Evolutionary conservation across 2,797 vertebrate genomes (phyloP).

Genomic region (Zonotrichia albicollis): DNA sequence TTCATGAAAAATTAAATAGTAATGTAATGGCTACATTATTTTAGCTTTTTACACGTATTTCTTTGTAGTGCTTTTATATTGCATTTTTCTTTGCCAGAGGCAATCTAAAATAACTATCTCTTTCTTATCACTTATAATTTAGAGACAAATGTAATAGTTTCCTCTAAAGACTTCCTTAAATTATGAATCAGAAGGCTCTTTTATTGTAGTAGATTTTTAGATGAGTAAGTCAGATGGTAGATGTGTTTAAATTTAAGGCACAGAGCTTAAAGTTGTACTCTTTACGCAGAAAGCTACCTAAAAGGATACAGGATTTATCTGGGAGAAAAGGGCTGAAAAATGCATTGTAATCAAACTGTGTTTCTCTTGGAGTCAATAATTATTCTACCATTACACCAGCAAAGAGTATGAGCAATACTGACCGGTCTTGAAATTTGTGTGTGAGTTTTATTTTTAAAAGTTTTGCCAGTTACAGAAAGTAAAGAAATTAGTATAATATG

Average conservation of each 20-base stretch:
- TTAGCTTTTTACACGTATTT: background rate
- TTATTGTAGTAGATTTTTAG: background rate
- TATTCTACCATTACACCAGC: background rate
- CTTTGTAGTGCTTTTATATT: background rate
- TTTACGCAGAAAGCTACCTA: background rate
- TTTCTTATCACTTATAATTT: background rate
- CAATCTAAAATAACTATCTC: background rate
- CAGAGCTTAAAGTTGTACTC: background rate
- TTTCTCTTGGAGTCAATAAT: background rate
- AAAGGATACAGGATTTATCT: background rate
- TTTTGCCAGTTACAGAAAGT: background rate
- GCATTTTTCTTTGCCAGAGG: background rate
- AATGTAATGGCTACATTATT: background rate
- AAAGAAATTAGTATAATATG: background rate
- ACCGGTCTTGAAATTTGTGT: background rate
- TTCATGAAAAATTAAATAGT: background rate
- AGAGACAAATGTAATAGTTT: background rate
- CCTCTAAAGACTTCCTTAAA: background rate
- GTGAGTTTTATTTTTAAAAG: background rate
- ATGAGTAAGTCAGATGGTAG: background rate
- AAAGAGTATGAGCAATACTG: background rate
- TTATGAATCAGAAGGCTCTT: slow-evolving; percentile 16
- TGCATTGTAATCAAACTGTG: background rate
- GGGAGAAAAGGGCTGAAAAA: background rate
- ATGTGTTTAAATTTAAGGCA: background rate